Percentiles rank a stretch among this genome's conserved stretches.
These are phyloP conservation scores for Diplolepis rosae DNA, from an alignment of 2,888 invertebrate genomes.

Conservation along the genomic window DNA sequence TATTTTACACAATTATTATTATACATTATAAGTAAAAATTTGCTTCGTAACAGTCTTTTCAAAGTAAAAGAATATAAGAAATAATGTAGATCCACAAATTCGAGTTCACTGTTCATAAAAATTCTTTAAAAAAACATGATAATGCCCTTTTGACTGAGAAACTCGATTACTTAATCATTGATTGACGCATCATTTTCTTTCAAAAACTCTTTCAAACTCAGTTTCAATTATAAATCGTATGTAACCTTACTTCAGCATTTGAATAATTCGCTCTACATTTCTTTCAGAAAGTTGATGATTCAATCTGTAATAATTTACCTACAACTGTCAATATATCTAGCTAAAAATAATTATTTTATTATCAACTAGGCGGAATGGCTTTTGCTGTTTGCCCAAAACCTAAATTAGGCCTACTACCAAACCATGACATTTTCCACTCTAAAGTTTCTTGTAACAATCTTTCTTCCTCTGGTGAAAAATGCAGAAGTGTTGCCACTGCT, in stretches of 20 bases:
- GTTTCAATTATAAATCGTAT: neutral
- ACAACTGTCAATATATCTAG: slow-evolving; percentile 17
- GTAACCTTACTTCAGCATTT: slow-evolving; percentile 5
- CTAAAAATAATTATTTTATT: slow-evolving; percentile 54
- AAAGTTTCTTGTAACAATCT: slow-evolving; percentile 86
- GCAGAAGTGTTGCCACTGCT: slow-evolving; percentile 88
- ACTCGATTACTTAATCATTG: neutral
- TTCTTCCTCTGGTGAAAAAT: slow-evolving; percentile 91
- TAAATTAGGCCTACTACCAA: slow-evolving; percentile 78
- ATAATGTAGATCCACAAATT: neutral
- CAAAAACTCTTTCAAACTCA: neutral
- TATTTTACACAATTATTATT: neutral
- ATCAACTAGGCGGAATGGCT: slow-evolving; percentile 79
- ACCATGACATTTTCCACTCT: slow-evolving; percentile 85
- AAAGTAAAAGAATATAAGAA: neutral
- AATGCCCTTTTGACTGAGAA: neutral
- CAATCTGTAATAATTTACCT: too few species aligned
- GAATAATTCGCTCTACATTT: neutral
- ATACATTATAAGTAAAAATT: neutral
- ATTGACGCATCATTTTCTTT: neutral
- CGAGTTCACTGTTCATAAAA: neutral
- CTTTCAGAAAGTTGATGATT: neutral
- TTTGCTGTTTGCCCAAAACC: slow-evolving; percentile 76
- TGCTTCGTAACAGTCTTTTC: neutral
- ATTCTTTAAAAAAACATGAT: neutral